Evolutionary conservation across 2,888 invertebrate genomes (phyloP), one percentile per base, ranked within the genome.

Genomic region (Microplitis manilae): DNA sequence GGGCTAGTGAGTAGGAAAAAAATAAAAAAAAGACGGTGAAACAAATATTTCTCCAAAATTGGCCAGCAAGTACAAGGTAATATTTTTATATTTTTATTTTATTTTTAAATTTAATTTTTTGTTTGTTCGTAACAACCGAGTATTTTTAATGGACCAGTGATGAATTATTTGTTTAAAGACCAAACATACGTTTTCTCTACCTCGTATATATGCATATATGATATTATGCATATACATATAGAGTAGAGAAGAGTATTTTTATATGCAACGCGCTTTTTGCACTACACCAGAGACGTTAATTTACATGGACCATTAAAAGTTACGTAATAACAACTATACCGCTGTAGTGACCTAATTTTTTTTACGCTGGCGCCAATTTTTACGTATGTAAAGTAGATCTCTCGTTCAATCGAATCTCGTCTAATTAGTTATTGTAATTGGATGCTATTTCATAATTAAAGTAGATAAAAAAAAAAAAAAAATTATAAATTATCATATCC

Each of bases 301-400:
- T 50, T 50, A 60, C 50, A 67, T 73, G 67, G n/a, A 8, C 38
- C 62, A 73, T 67, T 68, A 59, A 73, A 73, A 67, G 67, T 67
- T 67, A 67, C 13, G 38, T 68, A 38, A 59, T 59, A 65, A 20
- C 41, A 41, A 6, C 6, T 2, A 17, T 64, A 50, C 8, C 30
- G 15, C 1, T 2, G n/a, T 38, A 60, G 15, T 60, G 68, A 73
- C 73, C 73, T 38, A 73, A 68, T 73, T 73, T 68, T 73, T 68
- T 60, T 65, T 15, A 17, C 38, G 50, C 30, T 38, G 38, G 67
- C 67, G 8, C 20, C 68, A 60, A 68, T 73, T 68, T 60, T 73
- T 17, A 20, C 20, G 9, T 39, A 68, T 67, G 68, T 50, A 68
- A 30, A 71, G 60, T 15, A 39, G 39, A 15, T 67, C n/a, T 4